Evolutionary conservation across 2,888 invertebrate species (phyloP).

Genomic region (Pandemis corylana): DNA sequence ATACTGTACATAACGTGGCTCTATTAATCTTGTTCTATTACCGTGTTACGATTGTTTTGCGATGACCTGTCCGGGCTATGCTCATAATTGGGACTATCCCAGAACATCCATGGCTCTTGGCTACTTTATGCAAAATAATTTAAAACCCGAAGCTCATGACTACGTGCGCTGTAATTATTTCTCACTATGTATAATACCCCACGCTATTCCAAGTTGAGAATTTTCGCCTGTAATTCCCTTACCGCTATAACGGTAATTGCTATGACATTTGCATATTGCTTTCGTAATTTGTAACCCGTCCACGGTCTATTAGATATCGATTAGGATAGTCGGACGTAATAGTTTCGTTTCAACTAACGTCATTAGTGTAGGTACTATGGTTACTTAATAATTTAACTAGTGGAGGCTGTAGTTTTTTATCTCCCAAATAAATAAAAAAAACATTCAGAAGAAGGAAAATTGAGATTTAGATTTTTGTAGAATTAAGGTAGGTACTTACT

Average conservation of each 20-base stretch:
- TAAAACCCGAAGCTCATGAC: conserved; percentile 53
- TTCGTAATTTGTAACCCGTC: conserved; percentile 26
- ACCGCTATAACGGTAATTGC: conserved; percentile 20
- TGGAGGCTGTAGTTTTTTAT: no score
- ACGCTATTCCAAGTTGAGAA: conserved; percentile 20
- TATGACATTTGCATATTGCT: conserved; percentile 19
- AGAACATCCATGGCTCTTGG: background rate
- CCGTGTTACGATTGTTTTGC: no score
- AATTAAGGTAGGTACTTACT: no score
- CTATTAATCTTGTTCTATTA: no score
- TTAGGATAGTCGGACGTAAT: conserved; percentile 15
- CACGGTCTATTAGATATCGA: conserved; percentile 16
- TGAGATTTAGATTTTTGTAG: no score
- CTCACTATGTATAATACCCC: conserved; percentile 12
- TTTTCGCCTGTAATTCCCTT: conserved; percentile 20
- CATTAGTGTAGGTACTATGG: background rate
- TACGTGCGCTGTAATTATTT: conserved; percentile 50
- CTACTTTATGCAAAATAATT: conserved; percentile 48
- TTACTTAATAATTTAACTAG: no score
- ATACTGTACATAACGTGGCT: no score
- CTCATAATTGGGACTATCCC: conserved; percentile 14
- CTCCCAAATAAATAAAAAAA: no score
- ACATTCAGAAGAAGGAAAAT: no score
- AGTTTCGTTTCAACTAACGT: conserved; percentile 5
- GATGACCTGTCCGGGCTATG: no score